Percentiles rank a stretch among this genome's conserved stretches.
Conservation (phyloP, 2,888 invertebrate species). For the Drosophila stalkeri region DNA sequence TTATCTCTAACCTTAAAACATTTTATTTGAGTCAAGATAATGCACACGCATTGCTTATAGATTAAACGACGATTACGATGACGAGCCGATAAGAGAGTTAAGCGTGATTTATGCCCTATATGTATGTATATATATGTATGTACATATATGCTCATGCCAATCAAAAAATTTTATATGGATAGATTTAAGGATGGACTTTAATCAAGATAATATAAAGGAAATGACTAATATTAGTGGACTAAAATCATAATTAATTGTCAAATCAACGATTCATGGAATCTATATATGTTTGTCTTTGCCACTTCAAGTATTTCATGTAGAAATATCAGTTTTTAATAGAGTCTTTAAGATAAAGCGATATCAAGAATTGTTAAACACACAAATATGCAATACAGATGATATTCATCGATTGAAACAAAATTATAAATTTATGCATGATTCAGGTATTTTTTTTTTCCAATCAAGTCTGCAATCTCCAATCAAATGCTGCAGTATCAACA, state of each 20-base stretch:
- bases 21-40: conserved; percentile 73
- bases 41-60: conserved; percentile 47
- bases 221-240: conserved; percentile 11
- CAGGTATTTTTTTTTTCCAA: background rate
- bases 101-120: conserved; percentile 62
- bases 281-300: background rate
- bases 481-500: background rate
- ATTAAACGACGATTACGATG: conserved; percentile 62
- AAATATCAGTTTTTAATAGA: background rate
- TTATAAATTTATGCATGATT: background rate
- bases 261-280: background rate
- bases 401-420: background rate
- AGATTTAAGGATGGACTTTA: conserved; percentile 26
- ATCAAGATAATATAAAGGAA: conserved; percentile 14
- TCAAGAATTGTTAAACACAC: background rate
- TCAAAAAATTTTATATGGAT: conserved; percentile 32
- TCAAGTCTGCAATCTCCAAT: background rate
- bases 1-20: conserved; percentile 64
- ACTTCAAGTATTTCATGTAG: background rate
- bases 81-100: conserved; percentile 51
- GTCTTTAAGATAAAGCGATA: background rate
- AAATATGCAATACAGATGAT: background rate
- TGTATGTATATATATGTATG: background rate
- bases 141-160: conserved; percentile 38
- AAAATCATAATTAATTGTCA: background rate